phyloP scores from a whole-genome alignment of 2,113 vertebrate species.

The Xenotilapia flavipinnis region DNA sequence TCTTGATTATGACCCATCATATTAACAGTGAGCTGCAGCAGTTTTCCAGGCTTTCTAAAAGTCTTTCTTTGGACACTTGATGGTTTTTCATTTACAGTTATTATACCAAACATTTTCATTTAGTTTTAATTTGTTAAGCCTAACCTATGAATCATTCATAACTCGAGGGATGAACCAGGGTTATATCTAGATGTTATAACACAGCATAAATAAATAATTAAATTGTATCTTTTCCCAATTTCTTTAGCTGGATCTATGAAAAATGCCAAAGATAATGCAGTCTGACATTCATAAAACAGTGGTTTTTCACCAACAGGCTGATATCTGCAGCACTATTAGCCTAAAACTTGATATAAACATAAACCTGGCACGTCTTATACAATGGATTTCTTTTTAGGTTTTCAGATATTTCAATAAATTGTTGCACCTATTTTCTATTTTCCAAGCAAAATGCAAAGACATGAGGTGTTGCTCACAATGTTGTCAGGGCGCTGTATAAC shows the following conservation, averaged over 20 bases:
- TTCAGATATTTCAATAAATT: not conserved
- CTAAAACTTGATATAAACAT: not conserved
- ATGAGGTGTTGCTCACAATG: not conserved
- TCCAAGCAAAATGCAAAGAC: not conserved
- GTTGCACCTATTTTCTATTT: not conserved
- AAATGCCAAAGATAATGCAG: not conserved
- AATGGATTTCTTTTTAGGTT: not conserved
- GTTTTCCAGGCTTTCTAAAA: not conserved
- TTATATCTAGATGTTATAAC: rapidly evolving
- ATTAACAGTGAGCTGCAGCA: not conserved
- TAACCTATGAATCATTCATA: not conserved
- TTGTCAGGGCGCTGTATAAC: not conserved
- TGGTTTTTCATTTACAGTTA: not conserved
- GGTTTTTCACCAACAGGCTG: not conserved
- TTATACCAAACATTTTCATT: not conserved
- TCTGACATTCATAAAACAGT: not conserved
- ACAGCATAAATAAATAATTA: not conserved
- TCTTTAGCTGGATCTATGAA: not conserved
- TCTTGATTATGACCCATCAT: not conserved
- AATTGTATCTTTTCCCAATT: not conserved
- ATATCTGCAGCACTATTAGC: not conserved
- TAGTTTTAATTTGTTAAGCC: not conserved
- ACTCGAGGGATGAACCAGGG: not conserved
- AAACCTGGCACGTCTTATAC: rapidly evolving
- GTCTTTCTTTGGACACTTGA: not conserved